Percentiles rank a stretch among this genome's conserved stretches.
These are phyloP conservation scores for Danaus chrysippus DNA, from an alignment of 2,888 invertebrate species.

Conservation along the genomic window DNA sequence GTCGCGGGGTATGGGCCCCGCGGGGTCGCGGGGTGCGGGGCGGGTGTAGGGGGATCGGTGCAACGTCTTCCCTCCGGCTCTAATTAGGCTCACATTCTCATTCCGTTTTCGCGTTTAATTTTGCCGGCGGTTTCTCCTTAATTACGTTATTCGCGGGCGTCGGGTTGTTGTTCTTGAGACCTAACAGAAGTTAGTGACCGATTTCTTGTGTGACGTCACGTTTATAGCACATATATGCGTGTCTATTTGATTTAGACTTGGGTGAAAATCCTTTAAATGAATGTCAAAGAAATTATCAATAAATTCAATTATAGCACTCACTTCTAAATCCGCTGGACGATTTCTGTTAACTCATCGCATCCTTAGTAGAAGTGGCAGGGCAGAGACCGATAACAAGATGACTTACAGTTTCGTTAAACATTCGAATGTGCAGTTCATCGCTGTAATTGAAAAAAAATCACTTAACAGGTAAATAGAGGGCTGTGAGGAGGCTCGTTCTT, in stretches of 20 bases:
- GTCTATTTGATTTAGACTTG: neutral
- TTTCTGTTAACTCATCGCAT: constrained; percentile 44
- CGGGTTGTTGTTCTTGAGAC: constrained; percentile 46
- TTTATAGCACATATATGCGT: neutral
- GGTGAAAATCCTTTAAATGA: no score
- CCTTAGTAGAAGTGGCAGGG: constrained; percentile 47
- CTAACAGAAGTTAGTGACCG: constrained; percentile 54
- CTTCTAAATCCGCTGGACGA: no score
- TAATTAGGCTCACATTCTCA: constrained; percentile 81
- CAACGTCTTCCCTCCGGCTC: constrained; percentile 59
- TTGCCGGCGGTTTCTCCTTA: constrained; percentile 77
- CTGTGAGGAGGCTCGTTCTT: constrained; percentile 49
- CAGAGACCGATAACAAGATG: constrained; percentile 70
- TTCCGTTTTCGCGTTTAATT: constrained; percentile 81
- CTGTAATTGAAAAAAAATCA: constrained; percentile 77
- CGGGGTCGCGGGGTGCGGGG: constrained; percentile 8
- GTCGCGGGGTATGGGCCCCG: no score
- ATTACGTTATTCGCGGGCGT: constrained; percentile 77
- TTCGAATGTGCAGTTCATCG: constrained; percentile 66
- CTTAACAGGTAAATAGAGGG: constrained; percentile 73
- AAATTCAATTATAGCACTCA: neutral
- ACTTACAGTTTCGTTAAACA: constrained; percentile 67
- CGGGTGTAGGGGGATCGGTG: constrained; percentile 37
- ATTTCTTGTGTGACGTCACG: constrained; percentile 23
- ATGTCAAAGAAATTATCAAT: constrained; percentile 1